Percentiles rank a stretch among this genome's conserved stretches.
Evolutionary conservation across 2,113 vertebrate species (phyloP).

Genomic region (Danio rerio): DNA sequence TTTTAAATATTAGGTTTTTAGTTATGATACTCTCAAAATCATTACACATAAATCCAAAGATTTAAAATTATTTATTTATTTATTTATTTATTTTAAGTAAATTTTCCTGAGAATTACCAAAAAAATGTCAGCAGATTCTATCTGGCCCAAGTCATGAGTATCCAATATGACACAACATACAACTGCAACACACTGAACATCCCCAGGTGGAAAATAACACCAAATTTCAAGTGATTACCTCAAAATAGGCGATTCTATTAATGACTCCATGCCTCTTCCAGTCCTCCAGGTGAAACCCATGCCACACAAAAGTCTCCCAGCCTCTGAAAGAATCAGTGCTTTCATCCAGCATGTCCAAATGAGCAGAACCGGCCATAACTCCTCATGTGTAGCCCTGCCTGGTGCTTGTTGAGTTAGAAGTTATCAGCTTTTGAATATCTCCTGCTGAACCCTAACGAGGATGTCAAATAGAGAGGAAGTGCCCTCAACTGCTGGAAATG

Average conservation of each 20-base stretch:
- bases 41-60: too few species aligned
- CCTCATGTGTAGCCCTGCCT: neutral
- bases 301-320: conserved; percentile 36
- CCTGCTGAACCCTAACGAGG: conserved; percentile 8
- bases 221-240: conserved; percentile 55
- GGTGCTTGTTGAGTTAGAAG: conserved; percentile 3
- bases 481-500: conserved; percentile 5
- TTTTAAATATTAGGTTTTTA: too few species aligned
- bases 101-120: too few species aligned
- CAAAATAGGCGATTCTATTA: conserved; percentile 64
- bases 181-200: too few species aligned
- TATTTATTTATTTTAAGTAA: too few species aligned
- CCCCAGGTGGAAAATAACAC: too few species aligned
- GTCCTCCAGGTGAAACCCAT: neutral
- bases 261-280: conserved; percentile 45
- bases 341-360: conserved; percentile 33
- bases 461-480: conserved; percentile 15
- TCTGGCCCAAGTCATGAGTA: too few species aligned
- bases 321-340: neutral
- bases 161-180: too few species aligned
- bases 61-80: too few species aligned
- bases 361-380: neutral
- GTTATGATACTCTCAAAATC: too few species aligned
- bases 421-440: conserved; percentile 8
- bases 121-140: too few species aligned